These are phyloP conservation scores for Empidonax traillii DNA, from an alignment of 2,113 vertebrate genomes.

Conservation along the genomic window DNA sequence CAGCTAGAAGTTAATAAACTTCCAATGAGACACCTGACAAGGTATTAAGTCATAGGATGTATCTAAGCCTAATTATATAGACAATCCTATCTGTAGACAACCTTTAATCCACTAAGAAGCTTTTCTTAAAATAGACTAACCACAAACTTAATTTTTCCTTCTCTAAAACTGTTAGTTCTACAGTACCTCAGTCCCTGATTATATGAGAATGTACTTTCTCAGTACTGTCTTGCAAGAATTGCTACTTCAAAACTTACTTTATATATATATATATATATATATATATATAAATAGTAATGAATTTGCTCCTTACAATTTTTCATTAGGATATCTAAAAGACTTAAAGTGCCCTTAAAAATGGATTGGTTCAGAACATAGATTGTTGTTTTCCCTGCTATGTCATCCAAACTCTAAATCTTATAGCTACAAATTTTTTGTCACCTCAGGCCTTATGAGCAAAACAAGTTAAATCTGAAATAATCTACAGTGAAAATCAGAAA, in stretches of 20 bases:
- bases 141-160: slow-evolving; percentile 1
- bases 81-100: slow-evolving; percentile 26
- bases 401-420: not conserved
- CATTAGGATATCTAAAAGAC: not conserved
- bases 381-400: not conserved
- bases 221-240: not conserved
- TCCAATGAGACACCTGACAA: slow-evolving; percentile 2
- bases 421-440: too few relatives aligned
- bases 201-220: not conserved
- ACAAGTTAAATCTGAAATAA: too few relatives aligned
- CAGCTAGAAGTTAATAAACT: not conserved
- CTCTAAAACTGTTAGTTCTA: not conserved
- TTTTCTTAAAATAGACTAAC: not conserved
- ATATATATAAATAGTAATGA: not conserved
- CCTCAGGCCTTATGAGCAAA: too few relatives aligned
- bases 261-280: fast-evolving
- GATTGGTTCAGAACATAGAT: not conserved
- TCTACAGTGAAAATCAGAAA: not conserved
- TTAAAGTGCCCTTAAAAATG: not conserved
- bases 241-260: not conserved
- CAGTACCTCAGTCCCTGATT: not conserved
- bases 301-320: not conserved
- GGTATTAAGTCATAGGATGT: slow-evolving; percentile 1
- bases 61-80: slow-evolving; percentile 16
- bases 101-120: slow-evolving; percentile 19